Evolutionary conservation across 2,113 vertebrate species (phyloP).

Genomic region (Triplophysa rosa): DNA sequence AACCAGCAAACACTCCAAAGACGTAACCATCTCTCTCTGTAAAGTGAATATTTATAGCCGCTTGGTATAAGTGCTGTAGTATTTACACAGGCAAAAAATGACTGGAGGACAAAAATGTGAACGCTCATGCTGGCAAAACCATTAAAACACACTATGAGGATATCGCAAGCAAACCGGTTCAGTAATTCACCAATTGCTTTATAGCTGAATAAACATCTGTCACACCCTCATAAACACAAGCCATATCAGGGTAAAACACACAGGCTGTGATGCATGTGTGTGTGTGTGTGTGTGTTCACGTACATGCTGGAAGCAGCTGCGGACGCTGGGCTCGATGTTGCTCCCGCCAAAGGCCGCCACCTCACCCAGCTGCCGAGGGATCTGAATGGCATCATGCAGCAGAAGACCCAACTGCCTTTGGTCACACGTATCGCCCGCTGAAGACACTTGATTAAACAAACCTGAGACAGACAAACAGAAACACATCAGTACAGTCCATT

Average conservation of each 20-base stretch:
- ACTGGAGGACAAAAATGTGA: constrained; percentile 53
- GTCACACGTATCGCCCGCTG: constrained; percentile 88
- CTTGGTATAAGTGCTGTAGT: constrained; percentile 18
- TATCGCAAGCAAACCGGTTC: background rate
- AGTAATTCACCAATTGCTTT: constrained; percentile 3
- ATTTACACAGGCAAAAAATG: constrained; percentile 51
- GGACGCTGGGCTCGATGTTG: constrained; percentile 96
- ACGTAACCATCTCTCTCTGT: background rate
- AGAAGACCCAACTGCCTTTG: constrained; percentile 92
- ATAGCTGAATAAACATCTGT: background rate
- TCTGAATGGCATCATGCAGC: constrained; percentile 94
- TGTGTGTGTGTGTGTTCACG: constrained; percentile 52
- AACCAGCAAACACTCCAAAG: background rate
- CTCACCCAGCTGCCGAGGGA: constrained; percentile 93
- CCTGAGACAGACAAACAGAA: constrained; percentile 67
- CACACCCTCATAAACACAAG: background rate
- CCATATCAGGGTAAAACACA: constrained; percentile 3
- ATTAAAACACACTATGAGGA: constrained; percentile 54
- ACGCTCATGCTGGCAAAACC: constrained; percentile 56
- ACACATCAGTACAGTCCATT: background rate
- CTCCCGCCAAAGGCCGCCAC: constrained; percentile 96
- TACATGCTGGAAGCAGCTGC: constrained; percentile 96
- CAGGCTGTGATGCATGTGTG: background rate
- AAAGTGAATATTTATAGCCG: constrained; percentile 1
- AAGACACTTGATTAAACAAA: constrained; percentile 91